Conservation (phyloP, 2,888 invertebrate genomes). For the Plagiodera versicolora region DNA sequence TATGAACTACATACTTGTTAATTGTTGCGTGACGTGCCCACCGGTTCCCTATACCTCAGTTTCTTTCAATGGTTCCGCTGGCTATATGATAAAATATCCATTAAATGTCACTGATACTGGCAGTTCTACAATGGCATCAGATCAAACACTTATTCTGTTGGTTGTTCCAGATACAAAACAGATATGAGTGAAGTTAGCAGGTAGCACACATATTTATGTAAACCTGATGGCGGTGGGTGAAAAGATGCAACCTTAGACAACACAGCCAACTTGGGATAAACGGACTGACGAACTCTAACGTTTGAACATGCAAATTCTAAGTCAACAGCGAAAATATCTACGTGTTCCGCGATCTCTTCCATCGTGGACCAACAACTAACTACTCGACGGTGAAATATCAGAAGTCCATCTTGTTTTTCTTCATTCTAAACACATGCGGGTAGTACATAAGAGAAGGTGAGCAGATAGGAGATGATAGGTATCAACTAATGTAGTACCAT, state of each 20-base stretch:
- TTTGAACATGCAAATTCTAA: conserved; percentile 44
- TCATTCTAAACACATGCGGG: conserved; percentile 41
- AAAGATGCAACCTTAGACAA: conserved; percentile 54
- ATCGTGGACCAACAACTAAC: conserved; percentile 33
- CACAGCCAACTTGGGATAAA: conserved; percentile 51
- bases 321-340: conserved; percentile 43
- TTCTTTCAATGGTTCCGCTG: conserved; percentile 75
- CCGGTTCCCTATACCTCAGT: conserved; percentile 69
- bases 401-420: not conserved
- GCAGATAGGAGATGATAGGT: conserved; percentile 29
- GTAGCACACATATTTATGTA: conserved; percentile 32
- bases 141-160: not conserved
- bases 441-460: conserved; percentile 28
- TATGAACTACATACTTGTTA: conserved; percentile 64
- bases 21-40: conserved; percentile 62
- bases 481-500: conserved; percentile 25
- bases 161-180: conserved; percentile 21
- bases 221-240: conserved; percentile 37
- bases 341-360: conserved; percentile 41
- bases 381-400: conserved; percentile 37
- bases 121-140: not conserved
- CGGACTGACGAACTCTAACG: conserved; percentile 26
- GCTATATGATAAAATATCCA: conserved; percentile 60
- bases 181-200: conserved; percentile 30
- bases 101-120: conserved; percentile 18